These are phyloP conservation scores for Drosophila setosimentum DNA, from an alignment of 2,888 invertebrate species.

Conservation along the genomic window DNA sequence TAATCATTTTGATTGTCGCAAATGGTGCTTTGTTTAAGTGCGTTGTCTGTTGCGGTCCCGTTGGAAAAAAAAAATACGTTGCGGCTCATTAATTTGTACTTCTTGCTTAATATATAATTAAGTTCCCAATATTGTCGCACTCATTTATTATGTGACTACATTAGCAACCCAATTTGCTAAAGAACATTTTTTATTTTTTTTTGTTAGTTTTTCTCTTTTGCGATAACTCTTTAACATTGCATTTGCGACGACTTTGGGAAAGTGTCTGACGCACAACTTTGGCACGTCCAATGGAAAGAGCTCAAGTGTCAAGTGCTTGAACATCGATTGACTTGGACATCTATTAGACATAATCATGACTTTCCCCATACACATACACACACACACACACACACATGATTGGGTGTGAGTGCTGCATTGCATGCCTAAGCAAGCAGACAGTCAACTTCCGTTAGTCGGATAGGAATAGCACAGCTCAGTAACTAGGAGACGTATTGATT, in stretches of 20 bases:
- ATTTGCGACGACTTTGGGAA: slow-evolving; percentile 15
- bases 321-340: slow-evolving; percentile 83
- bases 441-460: slow-evolving; percentile 62
- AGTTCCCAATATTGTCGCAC: slow-evolving; percentile 47
- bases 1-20: slow-evolving; percentile 80
- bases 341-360: slow-evolving; percentile 83
- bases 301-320: slow-evolving; percentile 76
- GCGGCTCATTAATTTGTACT: slow-evolving; percentile 72
- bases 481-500: slow-evolving; percentile 63
- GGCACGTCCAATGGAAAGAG: slow-evolving; percentile 55
- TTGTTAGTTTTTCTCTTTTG: background rate
- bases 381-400: background rate
- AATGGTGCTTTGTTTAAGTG: slow-evolving; percentile 66
- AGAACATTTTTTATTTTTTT: background rate
- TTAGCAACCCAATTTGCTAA: slow-evolving; percentile 1
- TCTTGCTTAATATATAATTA: slow-evolving; percentile 70
- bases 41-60: slow-evolving; percentile 25
- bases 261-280: slow-evolving; percentile 28
- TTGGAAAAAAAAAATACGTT: slow-evolving; percentile 32
- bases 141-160: slow-evolving; percentile 53
- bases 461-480: slow-evolving; percentile 33
- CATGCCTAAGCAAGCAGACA: slow-evolving; percentile 73
- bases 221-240: slow-evolving; percentile 5
- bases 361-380: slow-evolving; percentile 28
- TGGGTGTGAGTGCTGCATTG: slow-evolving; percentile 46